Evolutionary conservation across 2,888 invertebrate genomes (phyloP).

Genomic region (Lysandra bellargus): DNA sequence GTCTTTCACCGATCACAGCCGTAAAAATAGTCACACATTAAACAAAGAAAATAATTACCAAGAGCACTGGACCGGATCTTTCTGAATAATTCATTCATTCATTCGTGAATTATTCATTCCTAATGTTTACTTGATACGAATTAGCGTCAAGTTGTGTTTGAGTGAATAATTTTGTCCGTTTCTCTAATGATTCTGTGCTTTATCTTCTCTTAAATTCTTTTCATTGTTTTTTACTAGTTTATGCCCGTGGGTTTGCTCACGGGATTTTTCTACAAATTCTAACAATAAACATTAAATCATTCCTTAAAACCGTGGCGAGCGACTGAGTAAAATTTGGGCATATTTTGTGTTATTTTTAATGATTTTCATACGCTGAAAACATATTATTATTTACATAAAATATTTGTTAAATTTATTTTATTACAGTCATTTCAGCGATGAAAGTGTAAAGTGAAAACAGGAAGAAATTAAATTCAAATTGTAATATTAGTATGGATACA

Average conservation of each 20-base stretch:
- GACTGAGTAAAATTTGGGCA: too few species aligned
- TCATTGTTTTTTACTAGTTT: not conserved
- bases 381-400: too few species aligned
- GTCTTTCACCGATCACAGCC: not conserved
- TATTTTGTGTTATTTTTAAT: too few species aligned
- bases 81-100: slow-evolving; percentile 22
- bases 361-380: too few species aligned
- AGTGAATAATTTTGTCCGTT: not conserved
- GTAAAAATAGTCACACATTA: slow-evolving; percentile 11
- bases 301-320: too few species aligned
- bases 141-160: slow-evolving; percentile 14
- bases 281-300: too few species aligned
- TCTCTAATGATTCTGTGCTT: not conserved
- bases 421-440: too few species aligned
- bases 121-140: slow-evolving; percentile 23
- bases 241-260: too few species aligned
- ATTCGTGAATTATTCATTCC: slow-evolving; percentile 16
- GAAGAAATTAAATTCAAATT: too few species aligned
- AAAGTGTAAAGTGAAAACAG: too few species aligned
- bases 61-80: not conserved
- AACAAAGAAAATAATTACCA: slow-evolving; percentile 25
- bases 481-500: too few species aligned
- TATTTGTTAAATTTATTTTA: too few species aligned
- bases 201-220: not conserved
- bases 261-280: not conserved